phyloP scores from a whole-genome alignment of 1,140 invertebrate genomes.

The Pogonus chalceus region DNA sequence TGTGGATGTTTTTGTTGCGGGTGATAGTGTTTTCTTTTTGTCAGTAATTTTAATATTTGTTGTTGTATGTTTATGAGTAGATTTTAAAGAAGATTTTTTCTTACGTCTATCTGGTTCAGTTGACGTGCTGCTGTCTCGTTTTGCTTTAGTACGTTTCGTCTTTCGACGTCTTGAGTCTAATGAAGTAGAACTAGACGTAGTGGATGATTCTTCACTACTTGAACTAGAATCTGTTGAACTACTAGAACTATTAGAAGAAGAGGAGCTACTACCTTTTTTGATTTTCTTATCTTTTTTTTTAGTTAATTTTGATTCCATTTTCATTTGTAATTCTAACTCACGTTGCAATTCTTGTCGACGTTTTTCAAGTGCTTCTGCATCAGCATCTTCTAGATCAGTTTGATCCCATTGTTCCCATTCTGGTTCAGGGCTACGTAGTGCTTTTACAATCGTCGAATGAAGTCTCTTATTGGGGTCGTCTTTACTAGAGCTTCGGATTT shows the following conservation, averaged over 20 bases:
- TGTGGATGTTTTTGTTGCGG: constrained; percentile 15
- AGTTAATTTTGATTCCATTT: constrained; percentile 47
- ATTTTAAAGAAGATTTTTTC: constrained; percentile 36
- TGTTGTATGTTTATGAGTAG: constrained; percentile 26
- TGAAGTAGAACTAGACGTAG: constrained; percentile 41
- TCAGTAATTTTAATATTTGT: constrained; percentile 19
- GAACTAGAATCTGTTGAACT: constrained; percentile 50
- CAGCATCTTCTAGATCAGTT: constrained; percentile 69
- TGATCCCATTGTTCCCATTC: constrained; percentile 68
- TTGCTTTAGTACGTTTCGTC: constrained; percentile 44
- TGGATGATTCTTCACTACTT: constrained; percentile 47
- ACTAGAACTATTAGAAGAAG: constrained; percentile 50
- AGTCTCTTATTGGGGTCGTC: constrained; percentile 54
- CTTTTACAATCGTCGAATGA: constrained; percentile 52
- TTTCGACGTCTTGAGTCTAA: constrained; percentile 39
- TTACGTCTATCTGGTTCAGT: constrained; percentile 40
- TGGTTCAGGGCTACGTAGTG: constrained; percentile 50
- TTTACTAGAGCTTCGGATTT: constrained; percentile 39
- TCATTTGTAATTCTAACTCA: constrained; percentile 66
- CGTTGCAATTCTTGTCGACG: constrained; percentile 63
- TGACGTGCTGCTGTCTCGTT: constrained; percentile 50
- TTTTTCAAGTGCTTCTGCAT: constrained; percentile 69
- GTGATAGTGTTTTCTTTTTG: constrained; percentile 24
- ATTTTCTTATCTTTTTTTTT: constrained; percentile 56
- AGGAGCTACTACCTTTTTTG: constrained; percentile 54